A percentile compares a stretch with the other conserved stretches of the same genome.
Evolutionary conservation across 2,113 vertebrate genomes (phyloP).

Genomic region (Andinoacara biseriatus): DNA sequence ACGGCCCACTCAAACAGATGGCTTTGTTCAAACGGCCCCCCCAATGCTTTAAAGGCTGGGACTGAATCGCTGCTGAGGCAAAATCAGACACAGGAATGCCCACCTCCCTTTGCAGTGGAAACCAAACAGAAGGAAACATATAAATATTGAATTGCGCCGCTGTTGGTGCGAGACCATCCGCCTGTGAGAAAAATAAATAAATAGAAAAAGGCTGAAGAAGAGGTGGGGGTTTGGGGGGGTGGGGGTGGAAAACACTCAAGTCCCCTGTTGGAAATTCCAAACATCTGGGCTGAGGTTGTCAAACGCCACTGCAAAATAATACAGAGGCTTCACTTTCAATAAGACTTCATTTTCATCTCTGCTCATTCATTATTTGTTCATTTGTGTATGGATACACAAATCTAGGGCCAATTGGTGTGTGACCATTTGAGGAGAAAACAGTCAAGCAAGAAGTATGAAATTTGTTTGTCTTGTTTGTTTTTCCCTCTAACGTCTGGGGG

Average conservation of each 20-base stretch:
- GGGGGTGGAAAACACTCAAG: constrained; percentile 22
- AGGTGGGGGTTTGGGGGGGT: background rate
- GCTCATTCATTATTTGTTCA: constrained; percentile 52
- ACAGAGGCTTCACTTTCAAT: constrained; percentile 41
- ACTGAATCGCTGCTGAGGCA: constrained; percentile 54
- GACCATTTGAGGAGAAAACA: constrained; percentile 42
- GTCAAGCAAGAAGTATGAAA: constrained; percentile 58
- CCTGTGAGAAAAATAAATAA: constrained; percentile 13
- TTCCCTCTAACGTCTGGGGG: constrained; percentile 40
- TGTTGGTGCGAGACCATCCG: constrained; percentile 37
- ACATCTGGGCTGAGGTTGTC: constrained; percentile 59
- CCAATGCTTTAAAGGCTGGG: constrained; percentile 64
- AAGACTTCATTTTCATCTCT: constrained; percentile 49
- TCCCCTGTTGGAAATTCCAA: constrained; percentile 41
- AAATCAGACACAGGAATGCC: constrained; percentile 63
- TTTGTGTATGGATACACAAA: constrained; percentile 51
- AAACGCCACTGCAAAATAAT: constrained; percentile 33
- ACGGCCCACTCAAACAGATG: constrained; percentile 76
- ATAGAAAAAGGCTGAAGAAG: background rate
- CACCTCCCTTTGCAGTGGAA: constrained; percentile 46
- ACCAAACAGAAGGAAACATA: constrained; percentile 67
- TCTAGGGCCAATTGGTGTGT: constrained; percentile 29
- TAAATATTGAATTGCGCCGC: constrained; percentile 72
- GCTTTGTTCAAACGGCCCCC: constrained; percentile 67
- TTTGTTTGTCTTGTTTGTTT: constrained; percentile 75